Percentiles rank a stretch among this genome's conserved stretches.
phyloP scores from a whole-genome alignment of 2,797 vertebrate genomes.

The Botia kubotai region DNA sequence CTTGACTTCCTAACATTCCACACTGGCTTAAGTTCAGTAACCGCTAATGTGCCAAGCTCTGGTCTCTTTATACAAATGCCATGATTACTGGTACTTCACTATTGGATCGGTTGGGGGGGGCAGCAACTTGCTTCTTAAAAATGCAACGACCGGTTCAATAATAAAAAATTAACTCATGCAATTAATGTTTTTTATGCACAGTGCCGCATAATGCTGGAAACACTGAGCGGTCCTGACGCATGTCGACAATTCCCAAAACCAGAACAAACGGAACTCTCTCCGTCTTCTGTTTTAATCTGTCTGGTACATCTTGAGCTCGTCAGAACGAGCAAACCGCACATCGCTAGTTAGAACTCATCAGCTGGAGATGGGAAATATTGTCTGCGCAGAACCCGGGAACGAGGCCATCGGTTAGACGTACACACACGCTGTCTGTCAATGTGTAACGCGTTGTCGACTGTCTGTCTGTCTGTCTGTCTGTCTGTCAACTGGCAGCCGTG shows the following conservation, averaged over 20 bases:
- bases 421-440: conserved; percentile 3
- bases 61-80: no score
- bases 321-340: not conserved
- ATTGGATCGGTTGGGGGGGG: no score
- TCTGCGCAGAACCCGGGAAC: not conserved
- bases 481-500: conserved; percentile 6
- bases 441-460: no score
- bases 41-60: no score
- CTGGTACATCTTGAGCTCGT: not conserved
- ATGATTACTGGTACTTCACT: no score
- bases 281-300: not conserved
- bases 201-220: not conserved
- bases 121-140: no score
- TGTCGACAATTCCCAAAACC: not conserved
- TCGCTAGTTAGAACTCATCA: not conserved
- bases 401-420: conserved; percentile 36
- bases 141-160: no score
- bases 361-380: not conserved
- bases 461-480: no score
- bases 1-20: no score
- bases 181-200: no score
- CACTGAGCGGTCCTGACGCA: not conserved
- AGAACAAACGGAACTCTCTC: not conserved
- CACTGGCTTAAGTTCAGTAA: no score
- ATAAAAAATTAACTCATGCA: no score